Evolutionary conservation across 2,113 vertebrate species (phyloP), one percentile per base, ranked within the genome.

Genomic region (Nettapus auritus): DNA sequence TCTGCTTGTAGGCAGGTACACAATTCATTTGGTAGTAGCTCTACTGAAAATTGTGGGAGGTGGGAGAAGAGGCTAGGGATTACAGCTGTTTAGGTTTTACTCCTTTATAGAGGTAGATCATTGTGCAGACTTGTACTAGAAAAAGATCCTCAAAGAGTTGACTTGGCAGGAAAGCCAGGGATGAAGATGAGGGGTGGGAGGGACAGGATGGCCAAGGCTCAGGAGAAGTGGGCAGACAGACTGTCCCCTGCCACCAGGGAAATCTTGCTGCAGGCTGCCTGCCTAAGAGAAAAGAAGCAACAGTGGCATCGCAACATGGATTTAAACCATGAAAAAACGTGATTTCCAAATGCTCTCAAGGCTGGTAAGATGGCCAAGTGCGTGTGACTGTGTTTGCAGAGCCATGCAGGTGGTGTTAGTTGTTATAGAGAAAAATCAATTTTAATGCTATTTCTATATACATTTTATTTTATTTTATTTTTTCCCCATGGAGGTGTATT

Each of bases 361-460:
- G 18, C 34, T 40, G 55, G 40, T 62, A 53, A 83, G 15, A 11
- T 9, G 44, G 21, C 33, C 56, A 71, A 23, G 28, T 12, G n/a
- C 13, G 25, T 1, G 1, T 42, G 48, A 62, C 28, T 23, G n/a
- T 22, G 36, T 59, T 75, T 46, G 53, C 75, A n/a, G n/a, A 71
- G 2, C 26, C 38, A 20, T 0, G 2, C 50, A 12, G 68, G 3
- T 5, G 22, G 20, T 1, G 9, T 31, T 25, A 21, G 13, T 25
- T 57, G 9, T 18, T 42, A 11, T 2, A 16, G 22, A 48, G 53
- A 6, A 62, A 94, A 78, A 63, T 9, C 17, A 14, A 22, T 64
- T 42, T 11, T 42, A 21, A 48, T 33, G 1, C 26, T 50, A 11
- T 13, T 53, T 28, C 17, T 23, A 6, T 4, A 48, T 62, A n/a